Percentiles rank a stretch among this genome's conserved stretches.
Evolutionary conservation across 2,888 invertebrate species (phyloP).

Genomic region (Brassicogethes aeneus): DNA sequence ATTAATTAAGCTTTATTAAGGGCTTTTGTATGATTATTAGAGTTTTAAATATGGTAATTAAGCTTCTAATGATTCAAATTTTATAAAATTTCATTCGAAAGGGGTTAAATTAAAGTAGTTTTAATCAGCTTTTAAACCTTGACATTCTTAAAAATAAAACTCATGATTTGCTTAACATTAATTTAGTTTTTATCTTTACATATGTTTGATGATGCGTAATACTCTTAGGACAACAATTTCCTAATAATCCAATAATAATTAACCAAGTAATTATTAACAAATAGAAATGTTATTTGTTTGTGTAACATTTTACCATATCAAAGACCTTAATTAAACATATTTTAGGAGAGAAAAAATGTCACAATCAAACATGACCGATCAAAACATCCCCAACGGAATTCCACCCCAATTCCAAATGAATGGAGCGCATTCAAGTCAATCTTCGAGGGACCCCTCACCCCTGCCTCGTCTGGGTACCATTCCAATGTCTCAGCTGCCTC

Average conservation of each 20-base stretch:
- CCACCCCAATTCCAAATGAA: constrained; percentile 30
- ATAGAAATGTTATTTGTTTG: neutral
- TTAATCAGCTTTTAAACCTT: neutral
- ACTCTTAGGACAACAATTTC: too few species aligned
- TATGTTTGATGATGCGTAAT: too few species aligned
- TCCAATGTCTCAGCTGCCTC: constrained; percentile 29
- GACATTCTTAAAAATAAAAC: neutral
- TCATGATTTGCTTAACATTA: neutral
- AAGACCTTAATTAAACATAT: neutral
- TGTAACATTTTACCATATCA: neutral
- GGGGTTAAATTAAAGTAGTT: neutral
- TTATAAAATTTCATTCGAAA: neutral
- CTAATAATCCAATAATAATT: too few species aligned
- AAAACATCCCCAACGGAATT: constrained; percentile 28
- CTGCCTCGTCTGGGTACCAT: constrained; percentile 23
- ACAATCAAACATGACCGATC: constrained; percentile 15
- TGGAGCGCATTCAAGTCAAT: constrained; percentile 35
- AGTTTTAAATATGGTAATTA: too few species aligned
- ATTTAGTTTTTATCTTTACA: too few species aligned
- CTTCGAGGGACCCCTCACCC: constrained; percentile 38
- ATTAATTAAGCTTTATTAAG: neutral
- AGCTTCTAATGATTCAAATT: too few species aligned
- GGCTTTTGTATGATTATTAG: neutral
- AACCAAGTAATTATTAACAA: too few species aligned
- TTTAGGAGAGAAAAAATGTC: neutral